Evolutionary conservation across 2,797 vertebrate species (phyloP).

Genomic region (Malacoraja senta): DNA sequence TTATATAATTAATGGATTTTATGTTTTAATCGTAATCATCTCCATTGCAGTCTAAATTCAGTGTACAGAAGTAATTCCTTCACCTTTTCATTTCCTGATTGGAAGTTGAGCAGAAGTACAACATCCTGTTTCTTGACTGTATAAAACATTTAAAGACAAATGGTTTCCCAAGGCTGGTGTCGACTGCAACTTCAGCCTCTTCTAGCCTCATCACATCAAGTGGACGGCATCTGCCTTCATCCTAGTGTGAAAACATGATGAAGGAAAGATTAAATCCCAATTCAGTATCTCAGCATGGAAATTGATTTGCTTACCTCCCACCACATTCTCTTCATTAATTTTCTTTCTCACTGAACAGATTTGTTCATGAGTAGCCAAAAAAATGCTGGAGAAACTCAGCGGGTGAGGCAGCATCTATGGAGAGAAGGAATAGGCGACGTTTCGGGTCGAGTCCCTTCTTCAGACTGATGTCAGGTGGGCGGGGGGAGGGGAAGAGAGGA

Average conservation of each 20-base stretch:
- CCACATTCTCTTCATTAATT: neutral
- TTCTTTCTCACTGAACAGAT: neutral
- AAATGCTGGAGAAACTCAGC: too few relatives aligned
- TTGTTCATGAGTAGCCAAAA: neutral
- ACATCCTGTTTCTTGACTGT: constrained; percentile 61
- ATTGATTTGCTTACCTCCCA: neutral
- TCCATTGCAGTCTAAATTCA: neutral
- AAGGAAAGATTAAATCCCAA: neutral
- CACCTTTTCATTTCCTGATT: constrained; percentile 88
- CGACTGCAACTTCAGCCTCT: constrained; percentile 71
- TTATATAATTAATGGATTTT: neutral
- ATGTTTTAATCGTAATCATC: neutral
- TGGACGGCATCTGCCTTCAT: constrained; percentile 74
- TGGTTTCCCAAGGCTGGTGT: constrained; percentile 74
- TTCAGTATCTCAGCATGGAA: neutral
- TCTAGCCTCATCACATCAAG: constrained; percentile 70
- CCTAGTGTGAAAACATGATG: constrained; percentile 47
- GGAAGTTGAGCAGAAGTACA: constrained; percentile 77
- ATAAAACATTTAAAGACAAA: constrained; percentile 81
- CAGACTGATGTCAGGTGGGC: too few relatives aligned
- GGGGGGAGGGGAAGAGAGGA: too few relatives aligned
- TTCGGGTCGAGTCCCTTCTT: too few relatives aligned
- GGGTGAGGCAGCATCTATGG: too few relatives aligned
- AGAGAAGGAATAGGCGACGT: too few relatives aligned
- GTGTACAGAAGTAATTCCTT: neutral